A percentile compares a stretch with the other conserved stretches of the same genome.
Conservation (phyloP, 2,888 invertebrate genomes). For the Tenthredo mesomela region DNA sequence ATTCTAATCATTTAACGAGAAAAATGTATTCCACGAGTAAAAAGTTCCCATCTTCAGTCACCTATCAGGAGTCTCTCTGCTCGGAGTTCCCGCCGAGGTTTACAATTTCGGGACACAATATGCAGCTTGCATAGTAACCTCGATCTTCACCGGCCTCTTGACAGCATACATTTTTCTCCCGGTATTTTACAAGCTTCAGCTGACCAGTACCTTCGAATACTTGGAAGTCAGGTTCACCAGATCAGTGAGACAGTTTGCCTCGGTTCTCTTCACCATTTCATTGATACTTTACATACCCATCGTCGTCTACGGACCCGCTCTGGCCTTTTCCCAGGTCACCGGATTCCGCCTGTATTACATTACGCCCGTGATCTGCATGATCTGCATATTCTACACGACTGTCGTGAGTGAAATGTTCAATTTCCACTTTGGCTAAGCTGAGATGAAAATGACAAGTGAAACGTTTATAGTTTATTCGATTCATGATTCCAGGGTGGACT, state of each 20-base stretch:
- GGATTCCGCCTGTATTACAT: constrained; percentile 84
- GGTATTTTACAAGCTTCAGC: constrained; percentile 86
- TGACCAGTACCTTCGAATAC: constrained; percentile 86
- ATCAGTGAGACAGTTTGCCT: constrained; percentile 81
- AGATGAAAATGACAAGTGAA: not conserved
- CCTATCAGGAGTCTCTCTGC: constrained; percentile 86
- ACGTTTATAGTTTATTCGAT: not conserved
- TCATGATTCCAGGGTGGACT: constrained; percentile 78
- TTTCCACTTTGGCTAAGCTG: not conserved
- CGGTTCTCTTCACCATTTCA: constrained; percentile 82
- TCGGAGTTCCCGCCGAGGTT: constrained; percentile 88
- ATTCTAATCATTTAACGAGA: not conserved
- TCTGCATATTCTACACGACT: constrained; percentile 89
- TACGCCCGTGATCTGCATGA: constrained; percentile 84
- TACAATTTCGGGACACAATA: constrained; percentile 87
- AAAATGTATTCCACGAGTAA: not conserved
- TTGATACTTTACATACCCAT: constrained; percentile 82
- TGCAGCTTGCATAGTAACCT: constrained; percentile 76
- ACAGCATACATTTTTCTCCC: constrained; percentile 79
- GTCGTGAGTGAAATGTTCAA: constrained; percentile 78
- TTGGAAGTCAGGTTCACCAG: constrained; percentile 83
- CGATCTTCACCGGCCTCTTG: constrained; percentile 70
- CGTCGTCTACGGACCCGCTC: constrained; percentile 85
- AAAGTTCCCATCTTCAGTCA: constrained; percentile 80
- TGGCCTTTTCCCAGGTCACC: constrained; percentile 87